Evolutionary conservation across 2,888 invertebrate species (phyloP).

Genomic region (Cabera pusaria): DNA sequence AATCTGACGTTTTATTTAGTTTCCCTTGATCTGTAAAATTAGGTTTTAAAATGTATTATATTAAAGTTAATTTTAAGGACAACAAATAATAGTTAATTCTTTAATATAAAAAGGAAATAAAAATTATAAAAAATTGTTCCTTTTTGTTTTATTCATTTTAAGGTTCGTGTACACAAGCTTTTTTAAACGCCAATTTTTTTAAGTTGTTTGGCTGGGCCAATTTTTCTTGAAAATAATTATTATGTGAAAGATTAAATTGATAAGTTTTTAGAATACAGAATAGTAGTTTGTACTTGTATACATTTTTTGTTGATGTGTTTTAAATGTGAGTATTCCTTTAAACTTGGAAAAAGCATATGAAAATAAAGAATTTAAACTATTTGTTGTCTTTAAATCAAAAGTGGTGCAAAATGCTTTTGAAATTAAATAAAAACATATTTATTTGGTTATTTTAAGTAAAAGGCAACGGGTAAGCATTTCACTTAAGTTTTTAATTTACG

Average conservation of each 20-base stretch:
- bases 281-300: no score
- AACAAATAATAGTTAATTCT: slow-evolving; percentile 26
- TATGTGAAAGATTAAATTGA: no score
- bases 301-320: no score
- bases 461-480: slow-evolving; percentile 61
- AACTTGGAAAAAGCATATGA: no score
- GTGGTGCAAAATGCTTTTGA: slow-evolving; percentile 20
- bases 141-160: slow-evolving; percentile 17
- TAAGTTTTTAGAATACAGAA: no score
- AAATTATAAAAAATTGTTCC: slow-evolving; percentile 5
- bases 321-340: no score
- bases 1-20: slow-evolving; percentile 31
- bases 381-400: slow-evolving; percentile 28
- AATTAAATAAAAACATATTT: slow-evolving; percentile 28
- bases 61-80: slow-evolving; percentile 27
- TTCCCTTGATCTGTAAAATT: slow-evolving; percentile 28
- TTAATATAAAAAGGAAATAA: slow-evolving; percentile 5
- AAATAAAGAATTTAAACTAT: slow-evolving; percentile 10
- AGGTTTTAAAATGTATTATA: slow-evolving; percentile 21
- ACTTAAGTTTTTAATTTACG: slow-evolving; percentile 36
- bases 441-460: slow-evolving; percentile 32
- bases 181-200: slow-evolving; percentile 4
- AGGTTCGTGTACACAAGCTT: not conserved
- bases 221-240: no score
- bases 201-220: slow-evolving; percentile 2